These are phyloP conservation scores for Holacanthella duospinosa DNA, from an alignment of 2,888 invertebrate species.

Conservation along the genomic window DNA sequence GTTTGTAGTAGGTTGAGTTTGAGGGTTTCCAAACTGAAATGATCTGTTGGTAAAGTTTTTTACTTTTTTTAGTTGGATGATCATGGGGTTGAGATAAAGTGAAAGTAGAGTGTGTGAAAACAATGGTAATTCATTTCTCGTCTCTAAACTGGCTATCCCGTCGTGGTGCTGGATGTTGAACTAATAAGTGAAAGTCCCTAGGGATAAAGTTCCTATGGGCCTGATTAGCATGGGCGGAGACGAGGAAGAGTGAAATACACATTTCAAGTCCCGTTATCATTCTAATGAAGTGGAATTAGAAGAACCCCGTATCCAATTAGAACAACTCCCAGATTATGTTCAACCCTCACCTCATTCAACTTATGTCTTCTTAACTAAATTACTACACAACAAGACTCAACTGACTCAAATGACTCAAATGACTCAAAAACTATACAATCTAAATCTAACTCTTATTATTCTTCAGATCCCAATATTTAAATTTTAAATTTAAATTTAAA, in stretches of 20 bases:
- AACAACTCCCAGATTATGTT: slow-evolving; percentile 25
- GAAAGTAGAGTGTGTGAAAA: slow-evolving; percentile 2
- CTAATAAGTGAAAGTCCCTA: background rate
- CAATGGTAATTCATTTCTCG: background rate
- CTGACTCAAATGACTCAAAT: too few relatives aligned
- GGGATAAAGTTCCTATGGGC: background rate
- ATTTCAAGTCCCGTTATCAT: slow-evolving; percentile 24
- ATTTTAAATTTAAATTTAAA: too few relatives aligned
- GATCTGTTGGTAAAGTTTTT: too few relatives aligned
- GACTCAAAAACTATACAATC: too few relatives aligned
- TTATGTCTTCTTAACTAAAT: slow-evolving; percentile 31
- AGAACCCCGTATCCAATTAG: slow-evolving; percentile 33
- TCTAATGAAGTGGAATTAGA: slow-evolving; percentile 36
- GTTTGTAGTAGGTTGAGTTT: too few relatives aligned
- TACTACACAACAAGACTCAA: too few relatives aligned
- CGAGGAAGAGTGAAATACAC: slow-evolving; percentile 11
- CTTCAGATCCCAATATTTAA: too few relatives aligned
- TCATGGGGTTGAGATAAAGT: too few relatives aligned
- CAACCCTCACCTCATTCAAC: slow-evolving; percentile 28
- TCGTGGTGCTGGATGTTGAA: background rate
- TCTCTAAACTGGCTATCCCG: background rate
- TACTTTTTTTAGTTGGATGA: too few relatives aligned
- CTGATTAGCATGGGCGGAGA: slow-evolving; percentile 9
- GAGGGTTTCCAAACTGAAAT: too few relatives aligned
- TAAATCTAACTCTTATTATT: too few relatives aligned